phyloP scores from a whole-genome alignment of 2,888 invertebrate species.

The Dione vanillae region DNA sequence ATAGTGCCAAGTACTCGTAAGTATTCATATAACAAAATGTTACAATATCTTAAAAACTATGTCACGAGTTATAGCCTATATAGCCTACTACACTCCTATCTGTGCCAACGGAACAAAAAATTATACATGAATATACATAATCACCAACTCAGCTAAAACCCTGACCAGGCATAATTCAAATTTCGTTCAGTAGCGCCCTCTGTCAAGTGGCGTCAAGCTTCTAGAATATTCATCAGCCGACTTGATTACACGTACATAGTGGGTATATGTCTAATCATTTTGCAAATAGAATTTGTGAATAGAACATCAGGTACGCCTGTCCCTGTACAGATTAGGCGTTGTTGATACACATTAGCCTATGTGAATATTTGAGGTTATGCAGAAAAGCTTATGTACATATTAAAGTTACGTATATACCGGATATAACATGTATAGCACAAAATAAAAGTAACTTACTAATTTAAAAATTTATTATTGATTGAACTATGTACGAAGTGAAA shows the following conservation, averaged over 20 bases:
- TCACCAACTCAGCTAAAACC: conserved; percentile 34
- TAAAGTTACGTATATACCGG: no score
- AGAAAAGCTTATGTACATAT: neutral
- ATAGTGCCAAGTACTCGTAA: no score
- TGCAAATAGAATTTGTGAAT: conserved; percentile 45
- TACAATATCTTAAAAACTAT: neutral
- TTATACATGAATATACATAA: conserved; percentile 40
- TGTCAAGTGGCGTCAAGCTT: conserved; percentile 55
- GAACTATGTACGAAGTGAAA: no score
- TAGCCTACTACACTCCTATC: conserved; percentile 4
- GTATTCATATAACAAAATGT: neutral
- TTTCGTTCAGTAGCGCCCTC: conserved; percentile 60
- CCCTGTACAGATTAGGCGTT: conserved; percentile 31
- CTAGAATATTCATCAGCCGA: conserved; percentile 76
- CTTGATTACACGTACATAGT: conserved; percentile 59
- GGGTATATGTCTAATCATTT: conserved; percentile 42
- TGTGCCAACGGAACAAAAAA: conserved; percentile 33
- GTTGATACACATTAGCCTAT: conserved; percentile 27
- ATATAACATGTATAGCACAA: no score
- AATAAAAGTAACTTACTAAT: no score
- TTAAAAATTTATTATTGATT: no score
- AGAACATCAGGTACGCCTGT: conserved; percentile 32
- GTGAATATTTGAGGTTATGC: conserved; percentile 35
- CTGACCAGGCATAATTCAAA: conserved; percentile 67
- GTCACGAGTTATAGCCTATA: conserved; percentile 2